These are phyloP conservation scores for Elaphurus davidianus DNA, from an alignment of 2,113 vertebrate species.

Conservation along the genomic window DNA sequence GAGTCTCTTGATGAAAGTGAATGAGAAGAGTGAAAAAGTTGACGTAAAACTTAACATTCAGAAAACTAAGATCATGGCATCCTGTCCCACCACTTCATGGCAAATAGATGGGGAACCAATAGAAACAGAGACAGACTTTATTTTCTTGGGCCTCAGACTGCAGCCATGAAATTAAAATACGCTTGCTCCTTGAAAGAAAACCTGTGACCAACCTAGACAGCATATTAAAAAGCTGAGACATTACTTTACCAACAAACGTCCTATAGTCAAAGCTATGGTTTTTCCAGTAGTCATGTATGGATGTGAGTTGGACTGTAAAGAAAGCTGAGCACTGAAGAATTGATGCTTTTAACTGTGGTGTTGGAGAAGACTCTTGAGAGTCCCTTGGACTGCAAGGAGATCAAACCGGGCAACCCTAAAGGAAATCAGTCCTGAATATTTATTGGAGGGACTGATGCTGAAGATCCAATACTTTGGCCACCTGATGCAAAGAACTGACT, in stretches of 20 bases:
- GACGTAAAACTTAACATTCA: neutral
- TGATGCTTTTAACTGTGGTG: neutral
- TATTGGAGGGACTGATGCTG: neutral
- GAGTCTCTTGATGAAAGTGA: neutral
- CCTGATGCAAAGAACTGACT: neutral
- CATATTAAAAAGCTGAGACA: neutral
- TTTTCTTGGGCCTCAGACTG: neutral
- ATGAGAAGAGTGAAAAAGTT: neutral
- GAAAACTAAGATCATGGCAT: neutral
- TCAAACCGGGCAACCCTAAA: neutral
- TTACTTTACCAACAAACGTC: neutral
- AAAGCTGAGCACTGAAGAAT: accelerated
- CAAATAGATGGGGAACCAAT: neutral
- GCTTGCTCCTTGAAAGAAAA: neutral
- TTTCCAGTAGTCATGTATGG: neutral
- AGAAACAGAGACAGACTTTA: neutral
- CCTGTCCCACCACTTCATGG: neutral
- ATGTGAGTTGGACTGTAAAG: neutral
- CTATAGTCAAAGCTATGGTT: neutral
- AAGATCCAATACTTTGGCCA: neutral
- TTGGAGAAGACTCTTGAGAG: neutral
- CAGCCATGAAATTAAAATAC: neutral
- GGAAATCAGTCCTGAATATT: neutral
- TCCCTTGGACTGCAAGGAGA: neutral
- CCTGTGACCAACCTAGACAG: neutral